Conservation (phyloP, 1,140 invertebrate species). For the Teleopsis dalmanni region DNA sequence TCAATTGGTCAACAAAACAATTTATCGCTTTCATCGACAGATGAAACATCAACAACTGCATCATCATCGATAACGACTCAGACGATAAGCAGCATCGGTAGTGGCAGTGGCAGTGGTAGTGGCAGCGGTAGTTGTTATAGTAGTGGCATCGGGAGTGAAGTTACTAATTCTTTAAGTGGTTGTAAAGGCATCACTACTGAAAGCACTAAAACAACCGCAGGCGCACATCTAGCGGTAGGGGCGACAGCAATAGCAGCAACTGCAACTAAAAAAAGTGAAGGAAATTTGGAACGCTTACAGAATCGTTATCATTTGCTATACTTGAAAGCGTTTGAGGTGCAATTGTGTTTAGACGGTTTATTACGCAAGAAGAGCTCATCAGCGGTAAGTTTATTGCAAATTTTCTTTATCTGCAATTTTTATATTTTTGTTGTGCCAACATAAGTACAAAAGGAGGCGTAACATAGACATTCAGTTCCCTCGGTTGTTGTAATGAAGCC, state of each 20-base stretch:
- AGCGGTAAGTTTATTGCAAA: slow-evolving; percentile 25
- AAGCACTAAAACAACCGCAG: too few relatives aligned
- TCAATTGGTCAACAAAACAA: slow-evolving; percentile 18
- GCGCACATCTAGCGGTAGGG: too few relatives aligned
- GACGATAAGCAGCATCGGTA: slow-evolving; percentile 19
- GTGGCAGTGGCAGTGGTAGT: slow-evolving; percentile 28
- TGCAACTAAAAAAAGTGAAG: slow-evolving; percentile 27
- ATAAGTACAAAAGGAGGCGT: too few relatives aligned
- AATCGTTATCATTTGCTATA: slow-evolving; percentile 81
- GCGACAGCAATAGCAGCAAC: slow-evolving; percentile 5
- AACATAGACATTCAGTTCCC: too few relatives aligned
- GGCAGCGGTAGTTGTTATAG: too few relatives aligned
- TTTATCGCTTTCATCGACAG: slow-evolving; percentile 26
- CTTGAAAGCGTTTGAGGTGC: slow-evolving; percentile 80
- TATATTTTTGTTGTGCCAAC: too few relatives aligned
- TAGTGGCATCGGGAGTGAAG: slow-evolving; percentile 20
- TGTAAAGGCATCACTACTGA: background rate
- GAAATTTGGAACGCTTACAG: slow-evolving; percentile 57
- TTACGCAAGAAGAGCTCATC: slow-evolving; percentile 36
- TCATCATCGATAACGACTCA: background rate
- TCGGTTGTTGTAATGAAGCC: too few relatives aligned
- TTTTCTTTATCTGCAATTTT: too few relatives aligned
- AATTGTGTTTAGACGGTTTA: slow-evolving; percentile 69
- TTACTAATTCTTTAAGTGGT: too few relatives aligned
- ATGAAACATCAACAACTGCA: slow-evolving; percentile 24